phyloP scores from a whole-genome alignment of 2,888 invertebrate genomes.

The Philhelius pedissequus region DNA sequence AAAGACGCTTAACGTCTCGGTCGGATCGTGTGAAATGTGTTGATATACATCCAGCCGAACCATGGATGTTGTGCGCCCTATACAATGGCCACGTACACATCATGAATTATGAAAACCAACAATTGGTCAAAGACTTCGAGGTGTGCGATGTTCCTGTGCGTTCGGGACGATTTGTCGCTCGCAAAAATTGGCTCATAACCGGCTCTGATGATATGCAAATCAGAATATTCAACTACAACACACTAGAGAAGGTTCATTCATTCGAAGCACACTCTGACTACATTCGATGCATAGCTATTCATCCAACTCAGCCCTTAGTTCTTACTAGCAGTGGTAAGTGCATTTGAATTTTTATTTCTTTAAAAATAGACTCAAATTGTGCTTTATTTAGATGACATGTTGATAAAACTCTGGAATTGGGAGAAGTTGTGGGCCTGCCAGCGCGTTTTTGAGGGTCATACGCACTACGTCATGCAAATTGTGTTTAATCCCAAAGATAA shows the following conservation, averaged over 20 bases:
- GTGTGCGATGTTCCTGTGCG: conserved; percentile 98
- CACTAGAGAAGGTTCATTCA: conserved; percentile 95
- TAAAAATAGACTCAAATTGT: neutral
- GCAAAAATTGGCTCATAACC: conserved; percentile 99
- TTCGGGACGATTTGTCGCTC: conserved; percentile 95
- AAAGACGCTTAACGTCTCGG: conserved; percentile 97
- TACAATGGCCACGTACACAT: conserved; percentile 99
- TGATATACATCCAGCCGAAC: conserved; percentile 98
- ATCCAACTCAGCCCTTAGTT: conserved; percentile 98
- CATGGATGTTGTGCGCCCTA: conserved; percentile 98
- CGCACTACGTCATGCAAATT: conserved; percentile 99
- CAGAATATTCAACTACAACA: conserved; percentile 98
- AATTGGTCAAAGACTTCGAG: conserved; percentile 92
- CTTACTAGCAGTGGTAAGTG: conserved; percentile 95
- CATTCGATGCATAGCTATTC: conserved; percentile 96
- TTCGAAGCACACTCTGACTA: conserved; percentile 99
- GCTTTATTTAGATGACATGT: conserved; percentile 91
- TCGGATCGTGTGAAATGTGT: conserved; percentile 99
- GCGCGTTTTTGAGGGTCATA: conserved; percentile 99
- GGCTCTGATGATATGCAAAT: conserved; percentile 98
- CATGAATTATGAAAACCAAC: conserved; percentile 98
- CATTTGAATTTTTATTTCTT: too few relatives aligned
- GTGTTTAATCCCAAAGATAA: conserved; percentile 99
- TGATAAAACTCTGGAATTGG: conserved; percentile 99
- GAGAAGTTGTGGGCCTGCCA: conserved; percentile 99